phyloP scores from a whole-genome alignment of 2,888 invertebrate genomes.

The Bombylius major region DNA sequence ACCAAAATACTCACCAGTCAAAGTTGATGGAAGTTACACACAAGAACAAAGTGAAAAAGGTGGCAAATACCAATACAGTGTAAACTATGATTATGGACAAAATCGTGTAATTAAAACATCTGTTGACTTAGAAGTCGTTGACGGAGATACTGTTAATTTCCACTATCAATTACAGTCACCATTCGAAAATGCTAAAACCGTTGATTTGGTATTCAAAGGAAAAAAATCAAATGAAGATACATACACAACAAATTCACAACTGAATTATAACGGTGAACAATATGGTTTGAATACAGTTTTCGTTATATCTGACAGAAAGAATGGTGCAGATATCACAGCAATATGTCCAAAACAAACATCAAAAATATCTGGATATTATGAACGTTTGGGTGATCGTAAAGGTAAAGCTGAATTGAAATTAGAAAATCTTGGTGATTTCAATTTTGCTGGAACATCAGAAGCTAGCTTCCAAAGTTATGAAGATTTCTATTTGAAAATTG shows the following conservation, averaged over 20 bases:
- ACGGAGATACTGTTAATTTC: slow-evolving; percentile 35
- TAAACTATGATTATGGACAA: slow-evolving; percentile 26
- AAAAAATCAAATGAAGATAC: slow-evolving; percentile 32
- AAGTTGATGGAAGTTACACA: slow-evolving; percentile 23
- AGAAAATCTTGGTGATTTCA: slow-evolving; percentile 42
- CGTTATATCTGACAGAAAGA: slow-evolving; percentile 42
- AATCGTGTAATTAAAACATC: slow-evolving; percentile 35
- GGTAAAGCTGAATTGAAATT: slow-evolving; percentile 45
- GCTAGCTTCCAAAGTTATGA: slow-evolving; percentile 47
- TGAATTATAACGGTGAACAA: slow-evolving; percentile 45
- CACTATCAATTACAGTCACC: slow-evolving; percentile 37
- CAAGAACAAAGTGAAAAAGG: slow-evolving; percentile 22
- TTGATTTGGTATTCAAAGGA: slow-evolving; percentile 39
- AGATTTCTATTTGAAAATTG: slow-evolving; percentile 47
- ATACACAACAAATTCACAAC: slow-evolving; percentile 30
- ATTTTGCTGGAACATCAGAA: slow-evolving; percentile 42
- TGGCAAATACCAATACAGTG: slow-evolving; percentile 17
- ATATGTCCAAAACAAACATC: slow-evolving; percentile 39
- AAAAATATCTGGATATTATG: slow-evolving; percentile 25
- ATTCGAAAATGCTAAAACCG: slow-evolving; percentile 39
- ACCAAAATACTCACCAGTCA: slow-evolving; percentile 18
- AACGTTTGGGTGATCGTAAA: slow-evolving; percentile 41
- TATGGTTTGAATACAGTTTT: slow-evolving; percentile 44
- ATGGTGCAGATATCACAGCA: slow-evolving; percentile 43
- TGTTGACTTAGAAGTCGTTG: slow-evolving; percentile 24